Evolutionary conservation across 2,797 vertebrate genomes (phyloP), one percentile per base, ranked within the genome.

Genomic region (Otus scops): DNA sequence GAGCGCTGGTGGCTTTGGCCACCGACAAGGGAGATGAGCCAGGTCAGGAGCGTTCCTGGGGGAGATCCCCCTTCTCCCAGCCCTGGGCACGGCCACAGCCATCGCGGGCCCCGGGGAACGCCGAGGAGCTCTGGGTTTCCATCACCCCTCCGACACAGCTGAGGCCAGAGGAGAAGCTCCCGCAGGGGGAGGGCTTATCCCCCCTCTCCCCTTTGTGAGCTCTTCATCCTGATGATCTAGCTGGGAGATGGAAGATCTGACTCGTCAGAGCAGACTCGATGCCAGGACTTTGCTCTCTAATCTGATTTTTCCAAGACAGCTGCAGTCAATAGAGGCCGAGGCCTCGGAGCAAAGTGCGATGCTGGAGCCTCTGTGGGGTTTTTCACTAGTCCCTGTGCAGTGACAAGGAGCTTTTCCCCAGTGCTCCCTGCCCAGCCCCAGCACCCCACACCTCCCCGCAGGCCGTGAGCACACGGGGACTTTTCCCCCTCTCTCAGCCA

Each of bases 241-340:
- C 54, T 9, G 1, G 69, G 73, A 95, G 80, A 84, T 38, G 51
- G 83, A 92, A 39, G 81, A 69, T 43, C 63, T 74, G 75, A 59
- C 85, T 63, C 1, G 12, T 65, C 68, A 45, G 71, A 89, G 87
- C 68, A 93, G 91, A 63, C 79, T 74, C 10, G 0, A 20, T 67
- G 68, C 60, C 95, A 77, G n/a, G 21, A 26, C 45, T 93, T 45
- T 79, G 84, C 53, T 5, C 61, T 56, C 19, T 95, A 92, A 96
- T 93, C 89, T 80, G 71, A 91, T 95, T 95, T 95, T 95, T 92
- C 91, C 3, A 1, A 82, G 75, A 56, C 75, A 85, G 94, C 89
- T 94, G 93, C 85, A 74, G 71, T 92, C 92, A 36, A 86, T 30
- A 75, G 85, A 69, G 61, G 59, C 76, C 2, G 7, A 82, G 85